A percentile compares a stretch with the other conserved stretches of the same genome.
Evolutionary conservation across 2,113 vertebrate species (phyloP).

Genomic region (Carettochelys insculpta): DNA sequence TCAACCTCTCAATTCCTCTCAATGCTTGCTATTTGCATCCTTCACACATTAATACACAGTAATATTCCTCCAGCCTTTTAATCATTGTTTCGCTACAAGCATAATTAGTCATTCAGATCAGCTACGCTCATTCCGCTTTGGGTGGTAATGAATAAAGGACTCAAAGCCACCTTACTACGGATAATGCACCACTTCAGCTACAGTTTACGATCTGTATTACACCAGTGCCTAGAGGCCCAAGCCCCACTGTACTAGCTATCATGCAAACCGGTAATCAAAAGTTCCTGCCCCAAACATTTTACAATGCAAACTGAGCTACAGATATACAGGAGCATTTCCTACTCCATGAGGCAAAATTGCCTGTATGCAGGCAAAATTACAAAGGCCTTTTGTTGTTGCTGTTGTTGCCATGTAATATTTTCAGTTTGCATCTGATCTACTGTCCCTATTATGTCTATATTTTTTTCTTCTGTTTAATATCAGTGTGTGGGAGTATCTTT

Average conservation of each 20-base stretch:
- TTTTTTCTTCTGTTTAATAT: background rate
- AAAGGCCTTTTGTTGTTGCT: background rate
- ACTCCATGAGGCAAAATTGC: background rate
- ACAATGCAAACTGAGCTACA: background rate
- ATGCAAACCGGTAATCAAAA: background rate
- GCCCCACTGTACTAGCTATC: background rate
- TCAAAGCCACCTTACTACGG: background rate
- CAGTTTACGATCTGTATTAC: background rate
- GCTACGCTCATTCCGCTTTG: background rate
- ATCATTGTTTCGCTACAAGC: background rate
- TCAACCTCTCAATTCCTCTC: background rate
- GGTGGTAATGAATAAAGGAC: background rate
- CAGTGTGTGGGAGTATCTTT: background rate
- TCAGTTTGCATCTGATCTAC: background rate
- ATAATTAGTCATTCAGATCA: background rate
- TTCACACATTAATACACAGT: background rate
- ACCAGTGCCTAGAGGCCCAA: background rate
- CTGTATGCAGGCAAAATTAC: background rate
- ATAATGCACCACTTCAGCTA: background rate
- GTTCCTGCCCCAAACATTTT: background rate
- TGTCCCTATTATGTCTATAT: background rate
- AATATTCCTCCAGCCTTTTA: background rate
- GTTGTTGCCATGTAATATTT: background rate
- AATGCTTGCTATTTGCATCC: background rate
- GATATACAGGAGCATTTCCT: background rate